phyloP scores from a whole-genome alignment of 2,113 vertebrate species.

The Caloenas nicobarica region DNA sequence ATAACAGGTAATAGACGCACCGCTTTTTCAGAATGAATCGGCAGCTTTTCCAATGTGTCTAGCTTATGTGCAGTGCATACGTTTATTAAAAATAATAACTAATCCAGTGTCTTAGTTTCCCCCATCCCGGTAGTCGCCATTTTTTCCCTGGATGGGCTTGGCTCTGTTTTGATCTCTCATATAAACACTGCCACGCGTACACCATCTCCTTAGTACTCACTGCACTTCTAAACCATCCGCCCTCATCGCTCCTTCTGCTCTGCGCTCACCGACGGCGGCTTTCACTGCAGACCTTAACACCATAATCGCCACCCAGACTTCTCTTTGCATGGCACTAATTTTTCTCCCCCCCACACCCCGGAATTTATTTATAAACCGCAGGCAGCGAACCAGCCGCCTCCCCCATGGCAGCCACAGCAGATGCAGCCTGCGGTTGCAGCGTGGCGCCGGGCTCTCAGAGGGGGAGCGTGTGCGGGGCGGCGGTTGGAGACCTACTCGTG shows the following conservation, averaged over 20 bases:
- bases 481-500: background rate
- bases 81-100: slow-evolving; percentile 61
- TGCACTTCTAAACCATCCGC: slow-evolving; percentile 43
- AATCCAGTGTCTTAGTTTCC: slow-evolving; percentile 34
- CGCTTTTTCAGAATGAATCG: slow-evolving; percentile 61
- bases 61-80: slow-evolving; percentile 34
- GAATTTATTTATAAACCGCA: slow-evolving; percentile 28
- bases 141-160: slow-evolving; percentile 80
- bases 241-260: slow-evolving; percentile 26
- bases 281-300: background rate
- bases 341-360: background rate
- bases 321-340: slow-evolving; percentile 49
- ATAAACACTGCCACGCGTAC: slow-evolving; percentile 96
- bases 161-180: slow-evolving; percentile 84
- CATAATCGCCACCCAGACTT: background rate
- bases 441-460: background rate
- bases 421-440: slow-evolving; percentile 7
- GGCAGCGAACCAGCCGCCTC: background rate
- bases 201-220: slow-evolving; percentile 75
- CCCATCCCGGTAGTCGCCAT: slow-evolving; percentile 74
- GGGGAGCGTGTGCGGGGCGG: background rate
- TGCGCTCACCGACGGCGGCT: background rate
- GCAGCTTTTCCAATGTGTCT: slow-evolving; percentile 66
- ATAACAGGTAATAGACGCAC: slow-evolving; percentile 88
- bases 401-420: background rate